A percentile compares a stretch with the other conserved stretches of the same genome.
phyloP scores from a whole-genome alignment of 2,888 invertebrate species.

The Didymodactylos carnosus region DNA sequence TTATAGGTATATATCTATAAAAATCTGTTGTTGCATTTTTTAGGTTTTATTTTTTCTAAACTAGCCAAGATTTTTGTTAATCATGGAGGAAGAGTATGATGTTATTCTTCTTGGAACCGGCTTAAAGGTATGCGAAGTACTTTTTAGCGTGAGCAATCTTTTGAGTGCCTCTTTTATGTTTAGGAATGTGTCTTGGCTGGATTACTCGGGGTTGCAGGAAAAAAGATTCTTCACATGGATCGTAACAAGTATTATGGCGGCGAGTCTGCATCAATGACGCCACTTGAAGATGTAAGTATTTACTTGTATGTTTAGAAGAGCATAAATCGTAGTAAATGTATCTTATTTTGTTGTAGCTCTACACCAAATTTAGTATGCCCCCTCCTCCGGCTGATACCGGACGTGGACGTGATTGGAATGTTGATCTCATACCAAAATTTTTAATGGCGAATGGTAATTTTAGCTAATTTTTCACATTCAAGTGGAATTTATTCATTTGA shows the following conservation, averaged over 20 bases:
- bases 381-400: constrained; percentile 34
- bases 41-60: no score
- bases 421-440: constrained; percentile 96
- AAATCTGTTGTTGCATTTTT: no score
- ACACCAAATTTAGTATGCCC: constrained; percentile 56
- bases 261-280: constrained; percentile 96
- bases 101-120: constrained; percentile 96
- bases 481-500: no score
- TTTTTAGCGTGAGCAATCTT: no score
- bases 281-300: constrained; percentile 55
- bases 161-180: background rate
- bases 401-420: constrained; percentile 79
- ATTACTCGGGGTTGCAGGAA: constrained; percentile 93
- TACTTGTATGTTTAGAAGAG: background rate
- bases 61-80: no score
- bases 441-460: constrained; percentile 72
- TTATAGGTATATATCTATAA: no score
- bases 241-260: constrained; percentile 99
- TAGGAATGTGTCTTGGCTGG: constrained; percentile 92
- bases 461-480: no score
- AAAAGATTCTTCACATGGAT: constrained; percentile 97
- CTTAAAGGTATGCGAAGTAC: constrained; percentile 45
- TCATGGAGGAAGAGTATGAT: constrained; percentile 99
- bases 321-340: background rate
- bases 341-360: constrained; percentile 41